phyloP scores from a whole-genome alignment of 2,888 invertebrate genomes.

The Cantharis rustica region DNA sequence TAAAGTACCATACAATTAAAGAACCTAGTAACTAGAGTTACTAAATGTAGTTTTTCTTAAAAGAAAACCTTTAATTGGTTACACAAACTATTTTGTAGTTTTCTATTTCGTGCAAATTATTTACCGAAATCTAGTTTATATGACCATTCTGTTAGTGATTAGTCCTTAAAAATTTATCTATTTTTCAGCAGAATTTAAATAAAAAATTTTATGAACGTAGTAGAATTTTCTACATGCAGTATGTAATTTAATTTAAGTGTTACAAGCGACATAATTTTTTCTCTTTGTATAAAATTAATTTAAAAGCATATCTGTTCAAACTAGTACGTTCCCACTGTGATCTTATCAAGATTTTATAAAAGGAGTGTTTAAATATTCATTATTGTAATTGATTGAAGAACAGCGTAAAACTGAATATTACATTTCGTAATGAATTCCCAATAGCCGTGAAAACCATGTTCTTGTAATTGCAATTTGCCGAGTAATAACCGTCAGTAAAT shows the following conservation, averaged over 20 bases:
- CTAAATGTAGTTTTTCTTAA: too few species aligned
- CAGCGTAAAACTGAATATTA: not conserved
- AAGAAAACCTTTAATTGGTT: too few species aligned
- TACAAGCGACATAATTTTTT: not conserved
- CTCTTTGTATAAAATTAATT: not conserved
- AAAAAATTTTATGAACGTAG: not conserved
- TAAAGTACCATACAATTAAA: too few species aligned
- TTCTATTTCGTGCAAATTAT: too few species aligned
- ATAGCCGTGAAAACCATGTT: not conserved
- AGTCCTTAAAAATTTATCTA: not conserved
- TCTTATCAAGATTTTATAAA: not conserved
- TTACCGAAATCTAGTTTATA: too few species aligned
- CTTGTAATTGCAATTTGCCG: not conserved
- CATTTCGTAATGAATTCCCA: not conserved
- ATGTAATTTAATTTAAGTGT: not conserved
- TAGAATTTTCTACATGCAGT: not conserved
- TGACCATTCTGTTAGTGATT: too few species aligned
- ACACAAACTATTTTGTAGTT: too few species aligned
- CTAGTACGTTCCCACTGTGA: not conserved
- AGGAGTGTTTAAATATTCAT: not conserved
- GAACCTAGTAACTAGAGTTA: too few species aligned
- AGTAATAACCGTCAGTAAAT: not conserved
- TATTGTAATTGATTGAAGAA: not conserved
- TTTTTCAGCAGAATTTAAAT: not conserved
- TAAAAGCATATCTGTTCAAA: not conserved